These are phyloP conservation scores for Scaptomyza graminum DNA, from an alignment of 1,140 invertebrate species.

Conservation along the genomic window DNA sequence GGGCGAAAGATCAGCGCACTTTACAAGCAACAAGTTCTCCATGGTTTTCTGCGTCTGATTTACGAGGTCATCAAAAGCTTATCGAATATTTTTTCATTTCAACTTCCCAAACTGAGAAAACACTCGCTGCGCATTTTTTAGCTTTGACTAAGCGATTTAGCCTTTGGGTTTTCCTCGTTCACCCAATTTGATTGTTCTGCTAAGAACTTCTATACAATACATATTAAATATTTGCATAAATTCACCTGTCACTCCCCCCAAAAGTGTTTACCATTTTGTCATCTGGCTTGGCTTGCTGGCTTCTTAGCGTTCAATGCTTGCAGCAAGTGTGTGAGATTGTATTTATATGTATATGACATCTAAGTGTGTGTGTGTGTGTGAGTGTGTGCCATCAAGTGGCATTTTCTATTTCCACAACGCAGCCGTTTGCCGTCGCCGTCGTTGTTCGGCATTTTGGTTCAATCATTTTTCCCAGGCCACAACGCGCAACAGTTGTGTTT, in stretches of 20 bases:
- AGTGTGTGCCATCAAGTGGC: constrained; percentile 44
- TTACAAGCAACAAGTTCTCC: constrained; percentile 53
- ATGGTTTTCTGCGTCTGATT: constrained; percentile 4
- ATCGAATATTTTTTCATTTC: neutral
- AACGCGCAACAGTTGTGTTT: constrained; percentile 66
- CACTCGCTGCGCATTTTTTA: constrained; percentile 63
- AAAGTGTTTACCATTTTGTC: constrained; percentile 34
- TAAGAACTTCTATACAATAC: neutral
- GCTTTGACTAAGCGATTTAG: constrained; percentile 61
- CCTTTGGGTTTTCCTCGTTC: constrained; percentile 66
- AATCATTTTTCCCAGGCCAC: constrained; percentile 62
- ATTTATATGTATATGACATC: neutral
- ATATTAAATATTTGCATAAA: constrained; percentile 40
- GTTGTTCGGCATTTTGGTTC: constrained; percentile 34
- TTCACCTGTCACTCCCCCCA: constrained; percentile 37
- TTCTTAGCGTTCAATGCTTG: constrained; percentile 29
- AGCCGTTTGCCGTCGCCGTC: neutral
- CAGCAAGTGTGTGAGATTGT: constrained; percentile 9
- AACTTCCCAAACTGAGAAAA: neutral
- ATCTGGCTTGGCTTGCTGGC: constrained; percentile 12
- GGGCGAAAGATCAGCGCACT: constrained; percentile 72
- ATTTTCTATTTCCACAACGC: constrained; percentile 77
- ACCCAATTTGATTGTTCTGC: constrained; percentile 30
- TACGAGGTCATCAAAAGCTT: constrained; percentile 46
- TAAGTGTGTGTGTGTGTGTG: constrained; percentile 13